These are phyloP conservation scores for Leuciscus waleckii DNA, from an alignment of 2,797 vertebrate species.

Conservation along the genomic window DNA sequence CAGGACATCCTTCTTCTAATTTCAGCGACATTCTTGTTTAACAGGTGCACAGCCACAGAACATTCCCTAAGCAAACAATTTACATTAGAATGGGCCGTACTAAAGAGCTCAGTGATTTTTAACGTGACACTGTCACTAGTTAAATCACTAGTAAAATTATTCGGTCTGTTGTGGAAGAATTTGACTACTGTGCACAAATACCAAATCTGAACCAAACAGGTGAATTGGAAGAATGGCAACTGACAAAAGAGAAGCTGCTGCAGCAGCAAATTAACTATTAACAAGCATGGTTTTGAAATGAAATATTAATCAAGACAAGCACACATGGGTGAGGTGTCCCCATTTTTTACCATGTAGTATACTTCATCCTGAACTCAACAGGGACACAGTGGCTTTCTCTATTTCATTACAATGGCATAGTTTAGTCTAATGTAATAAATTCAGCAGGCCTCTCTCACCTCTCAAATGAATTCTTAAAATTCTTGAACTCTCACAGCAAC, in stretches of 20 bases:
- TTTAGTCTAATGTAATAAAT: constrained; percentile 34
- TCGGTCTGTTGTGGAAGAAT: not conserved
- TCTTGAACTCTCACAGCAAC: not conserved
- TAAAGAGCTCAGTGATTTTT: not conserved
- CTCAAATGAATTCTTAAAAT: not conserved
- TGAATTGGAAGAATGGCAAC: not conserved
- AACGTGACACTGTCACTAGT: not conserved
- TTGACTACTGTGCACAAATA: not conserved
- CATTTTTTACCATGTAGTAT: not conserved
- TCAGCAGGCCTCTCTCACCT: not conserved
- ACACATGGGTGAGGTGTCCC: not conserved
- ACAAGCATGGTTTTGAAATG: not conserved
- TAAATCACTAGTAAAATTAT: not conserved
- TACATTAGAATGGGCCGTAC: not conserved
- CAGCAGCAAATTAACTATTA: not conserved
- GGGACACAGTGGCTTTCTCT: not conserved
- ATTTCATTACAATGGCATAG: not conserved
- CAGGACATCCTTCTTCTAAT: not conserved
- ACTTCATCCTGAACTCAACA: not conserved
- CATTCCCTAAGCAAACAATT: constrained; percentile 19
- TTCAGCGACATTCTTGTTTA: not conserved
- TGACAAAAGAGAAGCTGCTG: not conserved
- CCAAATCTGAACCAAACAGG: not conserved
- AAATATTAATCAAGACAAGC: not conserved
- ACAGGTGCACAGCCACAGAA: not conserved